Evolutionary conservation across 2,797 vertebrate genomes (phyloP).

Genomic region (Eulemur coronatus): DNA sequence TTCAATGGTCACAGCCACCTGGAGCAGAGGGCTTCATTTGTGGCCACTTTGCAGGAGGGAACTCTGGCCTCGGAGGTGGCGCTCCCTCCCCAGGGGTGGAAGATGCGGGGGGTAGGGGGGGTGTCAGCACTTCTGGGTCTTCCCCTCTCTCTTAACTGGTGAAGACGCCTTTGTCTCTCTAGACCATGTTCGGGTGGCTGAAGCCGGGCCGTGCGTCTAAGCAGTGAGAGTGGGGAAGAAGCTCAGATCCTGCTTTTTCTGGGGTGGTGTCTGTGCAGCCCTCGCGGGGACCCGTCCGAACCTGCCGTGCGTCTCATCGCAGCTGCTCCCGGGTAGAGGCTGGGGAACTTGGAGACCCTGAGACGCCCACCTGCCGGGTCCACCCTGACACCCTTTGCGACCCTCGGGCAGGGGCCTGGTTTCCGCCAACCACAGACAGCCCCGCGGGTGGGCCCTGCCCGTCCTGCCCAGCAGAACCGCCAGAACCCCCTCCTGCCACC

Average conservation of each 20-base stretch:
- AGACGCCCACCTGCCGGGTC: fast-evolving
- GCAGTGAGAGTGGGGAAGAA: fast-evolving
- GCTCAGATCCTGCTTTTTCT: not conserved
- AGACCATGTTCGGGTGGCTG: not conserved
- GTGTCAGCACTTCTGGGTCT: fast-evolving
- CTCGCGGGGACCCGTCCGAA: too few species aligned
- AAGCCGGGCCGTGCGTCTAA: not conserved
- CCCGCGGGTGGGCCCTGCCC: fast-evolving
- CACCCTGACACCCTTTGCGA: not conserved
- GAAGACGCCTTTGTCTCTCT: not conserved
- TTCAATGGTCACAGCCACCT: not conserved
- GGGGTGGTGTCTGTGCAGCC: not conserved
- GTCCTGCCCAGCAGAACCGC: not conserved
- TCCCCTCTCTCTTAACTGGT: not conserved
- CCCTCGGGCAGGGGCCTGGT: fast-evolving
- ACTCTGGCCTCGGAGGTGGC: not conserved
- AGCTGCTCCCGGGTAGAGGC: not conserved
- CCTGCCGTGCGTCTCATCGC: fast-evolving
- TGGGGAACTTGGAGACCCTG: fast-evolving
- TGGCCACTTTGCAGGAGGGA: not conserved
- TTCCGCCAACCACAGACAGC: not conserved
- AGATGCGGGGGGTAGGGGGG: fast-evolving
- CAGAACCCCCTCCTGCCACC: not conserved
- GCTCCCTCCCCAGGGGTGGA: not conserved
- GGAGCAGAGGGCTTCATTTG: not conserved